Base-by-base conservation (phyloP, 2,113 vertebrate species). In the Psophia crepitans region DNA sequence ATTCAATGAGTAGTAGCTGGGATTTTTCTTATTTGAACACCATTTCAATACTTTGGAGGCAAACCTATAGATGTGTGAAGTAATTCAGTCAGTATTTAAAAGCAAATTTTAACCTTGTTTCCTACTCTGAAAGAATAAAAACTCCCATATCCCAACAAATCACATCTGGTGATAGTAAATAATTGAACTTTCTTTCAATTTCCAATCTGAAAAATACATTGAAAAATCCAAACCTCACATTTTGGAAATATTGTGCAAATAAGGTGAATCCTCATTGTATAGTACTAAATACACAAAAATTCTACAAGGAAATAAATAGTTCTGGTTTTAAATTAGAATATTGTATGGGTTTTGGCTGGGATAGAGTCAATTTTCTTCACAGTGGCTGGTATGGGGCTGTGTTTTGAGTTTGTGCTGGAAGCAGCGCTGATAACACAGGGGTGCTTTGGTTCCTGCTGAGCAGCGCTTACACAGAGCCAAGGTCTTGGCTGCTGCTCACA, bases 1-100 rank as follows among this genome's bases (percentile, higher is more conserved):
- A 63, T 79, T 75, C 2, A 0, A 10, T 33, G 8, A 64, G 4
- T 35, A 1, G 0, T 43, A 43, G 17, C 3, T 41, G 3, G 0
- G n/a, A n/a, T n/a, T 82, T 89, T 75, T 87, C 90, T 37, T 12
- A 53, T 68, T 74, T 61, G 19, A 51, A 28, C 15, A n/a, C 22
- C 14, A 43, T 75, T 60, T 66, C 23, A 61, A 4, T n/a, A 16
- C 5, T 70, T 91, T 33, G 8, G n/a, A 76, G 21, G 22, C 6
- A 32, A 84, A 9, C 5, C 2, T 49, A 11, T 4, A 53, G 48
- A 9, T 2, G 1, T 49, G 24, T 8, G 54, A 63, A 54, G 27
- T n/a, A 73, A 68, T 80, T 54, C 73, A 54, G 53, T 27, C 53
- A 84, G 14, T 57, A 30, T 76, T 58, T 70, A 30, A 89, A 79